These are phyloP conservation scores for Platichthys stellatus DNA, from an alignment of 2,113 vertebrate species.

Conservation along the genomic window DNA sequence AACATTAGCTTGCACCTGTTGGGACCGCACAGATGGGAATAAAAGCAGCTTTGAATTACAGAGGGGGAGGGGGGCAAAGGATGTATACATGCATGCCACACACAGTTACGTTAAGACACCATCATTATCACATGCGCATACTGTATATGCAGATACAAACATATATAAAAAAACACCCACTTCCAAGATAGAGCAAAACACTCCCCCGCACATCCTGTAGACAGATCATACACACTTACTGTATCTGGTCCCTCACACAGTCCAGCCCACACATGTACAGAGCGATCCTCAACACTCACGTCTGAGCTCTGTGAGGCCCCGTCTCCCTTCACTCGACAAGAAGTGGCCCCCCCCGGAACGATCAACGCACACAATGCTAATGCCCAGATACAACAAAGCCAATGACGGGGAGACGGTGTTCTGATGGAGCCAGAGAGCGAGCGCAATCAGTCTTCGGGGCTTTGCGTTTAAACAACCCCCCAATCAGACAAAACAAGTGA, in stretches of 20 bases:
- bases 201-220: constrained; percentile 48
- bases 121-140: constrained; percentile 24
- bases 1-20: constrained; percentile 43
- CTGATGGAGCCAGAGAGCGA: constrained; percentile 46
- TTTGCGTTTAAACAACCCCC: constrained; percentile 64
- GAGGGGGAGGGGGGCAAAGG: neutral
- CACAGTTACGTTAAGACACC: constrained; percentile 32
- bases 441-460: constrained; percentile 64
- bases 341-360: constrained; percentile 18
- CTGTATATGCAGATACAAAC: constrained; percentile 45
- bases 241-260: constrained; percentile 16
- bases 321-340: constrained; percentile 46
- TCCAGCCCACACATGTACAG: constrained; percentile 39
- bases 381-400: constrained; percentile 68
- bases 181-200: constrained; percentile 37
- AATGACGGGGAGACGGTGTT: constrained; percentile 54
- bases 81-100: constrained; percentile 39
- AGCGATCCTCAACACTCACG: constrained; percentile 33
- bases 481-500: constrained; percentile 68
- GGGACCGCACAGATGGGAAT: constrained; percentile 45
- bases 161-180: constrained; percentile 45
- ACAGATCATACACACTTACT: constrained; percentile 23
- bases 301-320: constrained; percentile 41
- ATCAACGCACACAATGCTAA: constrained; percentile 63
- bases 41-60: constrained; percentile 31